phyloP scores from a whole-genome alignment of 2,113 vertebrate genomes.

The Arvicanthis niloticus region DNA sequence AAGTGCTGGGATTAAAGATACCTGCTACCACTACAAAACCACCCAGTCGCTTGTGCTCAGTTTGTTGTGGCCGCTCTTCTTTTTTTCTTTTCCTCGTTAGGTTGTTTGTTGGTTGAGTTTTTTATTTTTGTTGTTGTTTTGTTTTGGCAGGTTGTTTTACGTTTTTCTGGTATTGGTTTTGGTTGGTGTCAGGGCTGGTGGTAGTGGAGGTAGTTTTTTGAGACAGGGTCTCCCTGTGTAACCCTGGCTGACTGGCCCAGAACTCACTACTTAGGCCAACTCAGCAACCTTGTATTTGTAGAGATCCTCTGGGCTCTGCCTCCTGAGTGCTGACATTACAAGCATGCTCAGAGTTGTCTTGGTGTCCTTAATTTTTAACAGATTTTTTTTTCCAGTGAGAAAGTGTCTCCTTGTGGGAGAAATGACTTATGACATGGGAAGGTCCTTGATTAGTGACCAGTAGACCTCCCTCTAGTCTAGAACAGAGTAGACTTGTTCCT shows the following conservation, averaged over 20 bases:
- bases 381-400: conserved; percentile 18
- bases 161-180: background rate
- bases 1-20: background rate
- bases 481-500: background rate
- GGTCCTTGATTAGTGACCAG: conserved; percentile 43
- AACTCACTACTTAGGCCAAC: background rate
- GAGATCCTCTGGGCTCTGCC: background rate
- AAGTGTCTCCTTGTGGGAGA: conserved; percentile 23
- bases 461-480: conserved; percentile 28
- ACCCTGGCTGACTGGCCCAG: background rate
- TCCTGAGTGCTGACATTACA: background rate
- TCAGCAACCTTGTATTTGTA: background rate
- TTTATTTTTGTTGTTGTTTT: background rate
- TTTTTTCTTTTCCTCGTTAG: background rate
- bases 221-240: background rate
- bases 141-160: background rate
- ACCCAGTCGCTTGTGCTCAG: background rate
- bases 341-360: background rate
- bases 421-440: conserved; percentile 38
- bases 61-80: background rate
- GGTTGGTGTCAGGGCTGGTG: background rate
- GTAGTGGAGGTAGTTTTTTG: background rate
- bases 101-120: background rate
- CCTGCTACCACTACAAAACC: background rate
- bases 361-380: conserved; percentile 26